phyloP scores from a whole-genome alignment of 2,113 vertebrate species.

The Dunckerocampus dactyliophorus region DNA sequence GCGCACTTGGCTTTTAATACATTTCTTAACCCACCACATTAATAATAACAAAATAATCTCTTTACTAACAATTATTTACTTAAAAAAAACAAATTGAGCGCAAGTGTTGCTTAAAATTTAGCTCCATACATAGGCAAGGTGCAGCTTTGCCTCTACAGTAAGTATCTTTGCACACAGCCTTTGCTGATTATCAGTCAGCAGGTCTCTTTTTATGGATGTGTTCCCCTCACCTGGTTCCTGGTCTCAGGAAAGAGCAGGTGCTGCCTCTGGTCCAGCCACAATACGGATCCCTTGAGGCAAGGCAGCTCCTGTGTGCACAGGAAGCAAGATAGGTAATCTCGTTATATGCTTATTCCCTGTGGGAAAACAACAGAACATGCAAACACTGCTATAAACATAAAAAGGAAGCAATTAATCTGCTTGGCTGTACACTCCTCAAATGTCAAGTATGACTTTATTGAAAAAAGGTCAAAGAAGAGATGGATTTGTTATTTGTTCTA shows the following conservation, averaged over 20 bases:
- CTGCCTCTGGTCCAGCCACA: conserved; percentile 91
- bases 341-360: neutral
- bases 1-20: too few species aligned
- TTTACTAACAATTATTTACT: neutral
- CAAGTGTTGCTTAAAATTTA: neutral
- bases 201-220: neutral
- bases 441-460: neutral
- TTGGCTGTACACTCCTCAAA: conserved; percentile 3
- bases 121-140: neutral
- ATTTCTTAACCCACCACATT: neutral
- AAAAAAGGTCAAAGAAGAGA: neutral
- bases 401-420: neutral
- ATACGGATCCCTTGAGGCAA: conserved; percentile 90
- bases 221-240: conserved; percentile 80
- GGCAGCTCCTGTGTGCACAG: conserved; percentile 79
- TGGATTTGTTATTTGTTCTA: neutral
- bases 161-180: neutral
- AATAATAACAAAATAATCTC: neutral
- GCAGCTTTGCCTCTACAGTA: neutral
- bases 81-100: neutral
- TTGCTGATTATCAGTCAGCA: neutral
- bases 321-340: neutral
- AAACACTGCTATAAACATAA: neutral
- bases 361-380: neutral
- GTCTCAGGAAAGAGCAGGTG: conserved; percentile 86